Base-by-base conservation (phyloP, 30 jellyfish, hydroid and myxozoan species). In the Aurelia sp. region DNA sequence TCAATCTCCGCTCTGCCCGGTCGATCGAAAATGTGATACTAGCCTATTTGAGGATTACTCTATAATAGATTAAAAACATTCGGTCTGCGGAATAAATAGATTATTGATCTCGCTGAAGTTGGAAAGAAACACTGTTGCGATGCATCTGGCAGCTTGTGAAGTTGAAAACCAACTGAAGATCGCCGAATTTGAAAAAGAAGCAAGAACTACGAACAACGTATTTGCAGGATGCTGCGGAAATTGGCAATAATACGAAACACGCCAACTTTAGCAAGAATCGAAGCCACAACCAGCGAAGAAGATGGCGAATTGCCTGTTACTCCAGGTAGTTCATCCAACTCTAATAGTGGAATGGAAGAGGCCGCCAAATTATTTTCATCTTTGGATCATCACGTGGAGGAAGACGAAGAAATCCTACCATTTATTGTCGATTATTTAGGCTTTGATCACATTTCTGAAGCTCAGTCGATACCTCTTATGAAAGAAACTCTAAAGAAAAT, bases 371-470 rank as follows among this genome's bases (percentile, higher is more conserved):
- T 84, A 47, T 84, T 59, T 65, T 33, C 85, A 22, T 71, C 91
- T 11, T 30, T 76, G 18, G 93, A 84, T 30, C 87, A 72, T 20
- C 93, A 84, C 93, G 90, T 87, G 87, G 96, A 75, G 23, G 92
- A 81, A 53, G 97, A 95, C 22, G 91, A 74, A 33, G 94, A 86
- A 41, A 93, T 85, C 22, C 41, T 95, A 65, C 95, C 99, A 6
- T 95, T 95, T 81, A 95, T 84, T 66, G 96, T 95, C 62, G 99
- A 95, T 81, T 95, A 95, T 76, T 74, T 95, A 20, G 99, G 99
- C 48, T 95, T 91, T 13, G 99, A 95, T 74, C 96, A 95, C 48
- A 89, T 95, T 41, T 95, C 99, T 37, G 99, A 95, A 66, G 99
- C 97, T 22, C 97, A 95, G 89, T 95, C 99, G 65, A 74, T 88